phyloP scores from a whole-genome alignment of 2,888 invertebrate species.

The Auanema sp. region DNA sequence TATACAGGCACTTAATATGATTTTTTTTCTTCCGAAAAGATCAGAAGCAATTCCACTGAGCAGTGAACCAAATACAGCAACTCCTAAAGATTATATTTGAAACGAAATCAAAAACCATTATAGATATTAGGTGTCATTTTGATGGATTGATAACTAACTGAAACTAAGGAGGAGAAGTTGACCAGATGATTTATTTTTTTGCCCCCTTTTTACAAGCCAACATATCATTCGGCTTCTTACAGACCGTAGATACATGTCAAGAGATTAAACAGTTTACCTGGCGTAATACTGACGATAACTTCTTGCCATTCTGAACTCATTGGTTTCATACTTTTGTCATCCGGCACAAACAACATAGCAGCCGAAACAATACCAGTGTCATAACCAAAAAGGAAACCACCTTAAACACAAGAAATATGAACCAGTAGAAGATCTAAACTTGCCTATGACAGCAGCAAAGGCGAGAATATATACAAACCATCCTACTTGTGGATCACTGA shows the following conservation, averaged over 20 bases:
- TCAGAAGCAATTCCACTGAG: constrained; percentile 67
- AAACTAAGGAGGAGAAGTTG: too few species aligned
- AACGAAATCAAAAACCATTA: constrained; percentile 4
- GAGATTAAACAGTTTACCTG: constrained; percentile 24
- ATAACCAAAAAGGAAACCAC: constrained; percentile 67
- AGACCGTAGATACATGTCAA: too few species aligned
- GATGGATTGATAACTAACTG: constrained; percentile 1
- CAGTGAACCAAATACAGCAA: constrained; percentile 48
- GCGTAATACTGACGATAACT: constrained; percentile 52
- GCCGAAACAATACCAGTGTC: constrained; percentile 71
- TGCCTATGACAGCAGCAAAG: constrained; percentile 48
- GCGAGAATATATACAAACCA: constrained; percentile 47
- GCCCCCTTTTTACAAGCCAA: too few species aligned
- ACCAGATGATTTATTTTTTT: too few species aligned
- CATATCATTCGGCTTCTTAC: too few species aligned
- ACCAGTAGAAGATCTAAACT: neutral
- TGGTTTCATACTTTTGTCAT: constrained; percentile 40
- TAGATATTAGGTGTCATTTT: neutral
- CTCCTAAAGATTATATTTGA: constrained; percentile 19
- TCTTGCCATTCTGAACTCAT: constrained; percentile 55
- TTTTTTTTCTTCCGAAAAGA: constrained; percentile 67
- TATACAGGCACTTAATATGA: constrained; percentile 67
- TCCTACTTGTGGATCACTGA: constrained; percentile 27
- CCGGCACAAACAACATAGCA: constrained; percentile 51
- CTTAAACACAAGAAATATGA: constrained; percentile 16